Conservation (phyloP, 2,888 invertebrate species). For the Drosophila parthenogenetica region DNA sequence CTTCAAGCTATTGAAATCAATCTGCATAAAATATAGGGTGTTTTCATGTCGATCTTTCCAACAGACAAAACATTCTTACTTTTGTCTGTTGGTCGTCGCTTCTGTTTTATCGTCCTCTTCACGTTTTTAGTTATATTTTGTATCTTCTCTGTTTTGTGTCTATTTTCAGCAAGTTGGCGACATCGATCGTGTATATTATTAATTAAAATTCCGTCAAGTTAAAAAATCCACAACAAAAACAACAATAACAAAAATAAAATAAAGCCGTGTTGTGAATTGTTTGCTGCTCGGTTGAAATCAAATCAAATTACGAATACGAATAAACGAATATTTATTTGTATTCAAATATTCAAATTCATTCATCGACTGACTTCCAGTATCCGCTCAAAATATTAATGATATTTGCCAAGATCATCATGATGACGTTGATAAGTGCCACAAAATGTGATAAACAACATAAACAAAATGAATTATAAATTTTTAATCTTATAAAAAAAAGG, state of each 20-base stretch:
- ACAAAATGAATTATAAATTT: slow-evolving; percentile 2
- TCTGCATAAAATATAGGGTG: not conserved
- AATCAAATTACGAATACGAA: slow-evolving; percentile 37
- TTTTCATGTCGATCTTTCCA: not conserved
- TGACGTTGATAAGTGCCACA: slow-evolving; percentile 46
- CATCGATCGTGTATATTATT: slow-evolving; percentile 71
- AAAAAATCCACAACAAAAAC: not conserved
- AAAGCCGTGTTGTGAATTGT: slow-evolving; percentile 12
- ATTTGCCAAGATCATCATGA: slow-evolving; percentile 32
- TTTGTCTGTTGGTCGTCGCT: slow-evolving; percentile 10
- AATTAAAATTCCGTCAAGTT: slow-evolving; percentile 75
- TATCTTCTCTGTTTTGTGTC: slow-evolving; percentile 57
- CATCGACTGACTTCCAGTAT: slow-evolving; percentile 58
- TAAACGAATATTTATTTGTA: slow-evolving; percentile 35
- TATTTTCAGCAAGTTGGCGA: slow-evolving; percentile 75
- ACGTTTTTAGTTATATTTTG: slow-evolving; percentile 46
- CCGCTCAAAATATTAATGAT: slow-evolving; percentile 55
- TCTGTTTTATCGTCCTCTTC: slow-evolving; percentile 19
- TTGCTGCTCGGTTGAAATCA: slow-evolving; percentile 39
- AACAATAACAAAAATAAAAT: not conserved
- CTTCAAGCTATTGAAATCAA: too few relatives aligned
- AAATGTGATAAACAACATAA: slow-evolving; percentile 52
- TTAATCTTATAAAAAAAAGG: slow-evolving; percentile 23
- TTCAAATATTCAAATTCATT: slow-evolving; percentile 78
- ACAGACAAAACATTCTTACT: not conserved